A percentile compares a stretch with the other conserved stretches of the same genome.
Evolutionary conservation across 92 coral and sea anemone species (phyloP).

Genomic region (Porites cylindrica): DNA sequence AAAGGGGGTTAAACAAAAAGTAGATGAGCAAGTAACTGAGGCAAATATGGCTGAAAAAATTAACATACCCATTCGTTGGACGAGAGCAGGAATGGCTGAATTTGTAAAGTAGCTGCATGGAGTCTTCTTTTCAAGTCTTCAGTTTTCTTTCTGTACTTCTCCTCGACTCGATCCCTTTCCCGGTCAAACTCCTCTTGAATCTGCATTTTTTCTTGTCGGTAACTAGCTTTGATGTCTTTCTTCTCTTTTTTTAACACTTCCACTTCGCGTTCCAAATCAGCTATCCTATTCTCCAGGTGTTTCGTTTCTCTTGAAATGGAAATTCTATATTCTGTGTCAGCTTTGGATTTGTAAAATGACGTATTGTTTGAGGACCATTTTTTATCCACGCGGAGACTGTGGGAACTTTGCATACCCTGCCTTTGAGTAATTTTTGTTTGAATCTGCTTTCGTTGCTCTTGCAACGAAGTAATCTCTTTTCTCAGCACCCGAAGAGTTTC

Average conservation of each 20-base stretch:
- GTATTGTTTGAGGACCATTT: slow-evolving; percentile 13
- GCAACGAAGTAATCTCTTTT: slow-evolving; percentile 86
- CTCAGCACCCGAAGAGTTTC: slow-evolving; percentile 76
- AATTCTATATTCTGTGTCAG: slow-evolving; percentile 48
- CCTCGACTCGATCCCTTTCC: slow-evolving; percentile 77
- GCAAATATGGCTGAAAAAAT: too few species aligned
- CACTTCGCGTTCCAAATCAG: slow-evolving; percentile 69
- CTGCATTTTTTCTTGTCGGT: slow-evolving; percentile 71
- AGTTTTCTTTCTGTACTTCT: slow-evolving; percentile 61
- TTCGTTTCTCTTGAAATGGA: slow-evolving; percentile 46
- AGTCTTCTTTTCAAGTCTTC: slow-evolving; percentile 63
- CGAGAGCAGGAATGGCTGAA: slow-evolving; percentile 16
- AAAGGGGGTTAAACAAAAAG: too few species aligned
- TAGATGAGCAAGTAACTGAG: too few species aligned
- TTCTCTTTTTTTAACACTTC: slow-evolving; percentile 72
- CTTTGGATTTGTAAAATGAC: slow-evolving; percentile 44
- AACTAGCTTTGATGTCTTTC: slow-evolving; percentile 62
- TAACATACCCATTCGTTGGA: slow-evolving; percentile 49
- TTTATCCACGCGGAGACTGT: slow-evolving; percentile 1
- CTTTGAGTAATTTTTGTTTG: slow-evolving; percentile 78
- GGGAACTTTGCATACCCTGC: slow-evolving; percentile 19
- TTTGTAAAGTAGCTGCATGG: slow-evolving; percentile 31
- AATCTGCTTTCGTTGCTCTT: slow-evolving; percentile 90
- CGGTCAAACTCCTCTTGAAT: slow-evolving; percentile 80
- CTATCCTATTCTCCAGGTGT: slow-evolving; percentile 61